Evolutionary conservation across 2,888 invertebrate species (phyloP), one percentile per base, ranked within the genome.

Genomic region (Sepioteuthis lessoniana): DNA sequence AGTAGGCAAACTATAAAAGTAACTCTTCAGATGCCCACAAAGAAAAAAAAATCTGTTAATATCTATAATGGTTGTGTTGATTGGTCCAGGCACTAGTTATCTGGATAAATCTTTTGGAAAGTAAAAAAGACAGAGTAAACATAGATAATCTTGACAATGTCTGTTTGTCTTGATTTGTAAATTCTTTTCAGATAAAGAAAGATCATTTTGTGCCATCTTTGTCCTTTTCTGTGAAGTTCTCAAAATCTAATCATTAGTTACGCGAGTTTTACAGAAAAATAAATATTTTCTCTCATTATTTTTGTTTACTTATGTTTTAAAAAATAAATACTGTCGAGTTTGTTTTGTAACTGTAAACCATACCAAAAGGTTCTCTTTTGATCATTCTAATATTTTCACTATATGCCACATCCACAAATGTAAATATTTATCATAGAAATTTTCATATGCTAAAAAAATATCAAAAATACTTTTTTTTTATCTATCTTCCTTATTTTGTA

Each of bases 51-150:
- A 21, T 55, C 21, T 55, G 55, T 28, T 25, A 31, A 31, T 76
- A n/a, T n/a, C n/a, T 76, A 76, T 76, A 76, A 76, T 76, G 76
- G 76, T 76, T 76, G 76, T 76, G 8, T 76, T 76, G 76, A n/a
- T 76, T 10, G 7, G 35, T 10, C n/a, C 76, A 76, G 76, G 2
- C n/a, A n/a, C 31, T n/a, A 76, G 76, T 76, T 76, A 35, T 76
- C n/a, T 35, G 35, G 76, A n/a, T 76, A 35, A n/a, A n/a, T 76
- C 19, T n/a, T 76, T n/a, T n/a, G 76, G n/a, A 35, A 0, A n/a
- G n/a, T 35, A n/a, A 76, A n/a, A 16, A 76, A 76, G 35, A n/a
- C 10, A 35, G n/a, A 25, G 76, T 13, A n/a, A 55, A 16, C 25
- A 19, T n/a, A 76, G n/a, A 76, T 13, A 76, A 76, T 35, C 16